A percentile compares a stretch with the other conserved stretches of the same genome.
phyloP scores from a whole-genome alignment of 2,888 invertebrate genomes.

The Leptogaster cylindrica region DNA sequence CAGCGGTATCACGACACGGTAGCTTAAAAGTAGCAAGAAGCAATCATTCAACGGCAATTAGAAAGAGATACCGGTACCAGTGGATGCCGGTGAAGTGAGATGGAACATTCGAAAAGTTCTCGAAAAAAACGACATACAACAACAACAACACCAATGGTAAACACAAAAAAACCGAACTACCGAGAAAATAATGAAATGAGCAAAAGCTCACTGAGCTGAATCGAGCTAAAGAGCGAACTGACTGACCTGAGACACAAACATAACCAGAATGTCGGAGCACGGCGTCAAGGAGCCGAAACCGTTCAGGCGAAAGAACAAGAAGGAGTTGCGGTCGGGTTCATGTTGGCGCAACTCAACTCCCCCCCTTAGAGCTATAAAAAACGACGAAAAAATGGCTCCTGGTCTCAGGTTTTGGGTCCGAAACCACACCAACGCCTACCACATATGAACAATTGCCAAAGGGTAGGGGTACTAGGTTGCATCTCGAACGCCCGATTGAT shows the following conservation, averaged over 20 bases:
- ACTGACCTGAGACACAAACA: slow-evolving; percentile 14
- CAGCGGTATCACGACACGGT: slow-evolving; percentile 33
- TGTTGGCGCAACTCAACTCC: neutral
- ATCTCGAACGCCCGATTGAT: neutral
- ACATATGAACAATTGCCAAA: too few relatives aligned
- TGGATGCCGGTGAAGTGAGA: neutral
- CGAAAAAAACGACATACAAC: too few relatives aligned
- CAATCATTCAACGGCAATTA: slow-evolving; percentile 14
- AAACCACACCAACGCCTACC: slow-evolving; percentile 2
- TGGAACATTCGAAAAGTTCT: neutral
- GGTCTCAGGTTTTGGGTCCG: neutral
- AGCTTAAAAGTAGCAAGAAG: slow-evolving; percentile 33
- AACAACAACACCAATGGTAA: too few relatives aligned
- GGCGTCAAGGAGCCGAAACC: slow-evolving; percentile 9
- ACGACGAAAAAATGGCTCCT: neutral
- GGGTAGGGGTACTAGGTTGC: too few relatives aligned
- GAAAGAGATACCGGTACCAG: neutral
- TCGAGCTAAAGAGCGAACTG: slow-evolving; percentile 22
- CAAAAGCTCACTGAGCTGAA: slow-evolving; percentile 27
- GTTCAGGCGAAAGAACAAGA: slow-evolving; percentile 8
- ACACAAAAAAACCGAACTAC: neutral
- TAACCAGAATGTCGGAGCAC: neutral
- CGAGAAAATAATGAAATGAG: slow-evolving; percentile 34
- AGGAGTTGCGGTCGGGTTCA: neutral
- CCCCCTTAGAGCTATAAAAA: slow-evolving; percentile 4